Evolutionary conservation across 2,797 vertebrate genomes (phyloP).

Genomic region (Danio tinwini): DNA sequence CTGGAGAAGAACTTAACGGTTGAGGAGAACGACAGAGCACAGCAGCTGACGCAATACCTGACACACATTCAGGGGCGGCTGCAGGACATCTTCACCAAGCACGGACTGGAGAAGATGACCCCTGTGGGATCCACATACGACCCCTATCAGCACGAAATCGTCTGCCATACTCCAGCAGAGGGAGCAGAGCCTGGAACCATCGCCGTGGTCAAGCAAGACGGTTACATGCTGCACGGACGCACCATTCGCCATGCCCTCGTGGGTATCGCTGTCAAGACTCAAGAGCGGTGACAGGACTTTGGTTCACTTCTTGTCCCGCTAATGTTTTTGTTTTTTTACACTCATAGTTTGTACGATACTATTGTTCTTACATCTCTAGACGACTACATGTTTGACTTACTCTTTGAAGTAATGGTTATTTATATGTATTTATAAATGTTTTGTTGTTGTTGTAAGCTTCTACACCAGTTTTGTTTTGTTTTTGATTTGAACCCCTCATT

Average conservation of each 20-base stretch:
- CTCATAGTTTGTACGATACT: neutral
- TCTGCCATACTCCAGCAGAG: constrained; percentile 81
- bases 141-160: constrained; percentile 85
- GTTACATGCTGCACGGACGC: constrained; percentile 87
- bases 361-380: constrained; percentile 31
- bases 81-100: constrained; percentile 83
- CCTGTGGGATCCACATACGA: constrained; percentile 83
- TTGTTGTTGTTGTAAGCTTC: constrained; percentile 4
- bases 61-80: constrained; percentile 79
- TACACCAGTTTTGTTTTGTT: neutral
- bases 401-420: constrained; percentile 27
- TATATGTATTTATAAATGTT: constrained; percentile 34
- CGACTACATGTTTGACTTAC: neutral
- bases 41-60: constrained; percentile 76
- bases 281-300: constrained; percentile 63
- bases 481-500: neutral
- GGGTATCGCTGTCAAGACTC: constrained; percentile 82
- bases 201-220: constrained; percentile 81
- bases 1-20: constrained; percentile 77
- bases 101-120: constrained; percentile 86
- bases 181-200: constrained; percentile 80
- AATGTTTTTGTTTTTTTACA: constrained; percentile 1
- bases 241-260: constrained; percentile 85
- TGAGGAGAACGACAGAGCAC: constrained; percentile 59
- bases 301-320: neutral